Conservation (phyloP, 2,888 invertebrate genomes). For the Synergus laeviventris region DNA sequence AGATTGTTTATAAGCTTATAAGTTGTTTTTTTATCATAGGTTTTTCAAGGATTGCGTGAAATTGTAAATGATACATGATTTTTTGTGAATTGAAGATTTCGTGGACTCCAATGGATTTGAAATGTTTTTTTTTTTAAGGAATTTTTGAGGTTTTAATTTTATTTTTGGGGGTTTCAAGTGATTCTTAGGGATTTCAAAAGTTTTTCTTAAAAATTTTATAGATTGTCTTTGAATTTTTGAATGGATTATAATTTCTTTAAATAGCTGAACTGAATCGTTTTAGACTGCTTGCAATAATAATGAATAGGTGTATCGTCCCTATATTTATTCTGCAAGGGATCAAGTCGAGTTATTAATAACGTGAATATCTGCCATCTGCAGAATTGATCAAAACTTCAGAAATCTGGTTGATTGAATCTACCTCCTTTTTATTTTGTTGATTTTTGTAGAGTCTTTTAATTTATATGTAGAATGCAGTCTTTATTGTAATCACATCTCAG, state of each 20-base stretch:
- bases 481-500: background rate
- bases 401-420: background rate
- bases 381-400: background rate
- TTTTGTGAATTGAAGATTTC: too few species aligned
- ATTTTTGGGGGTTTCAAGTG: too few species aligned
- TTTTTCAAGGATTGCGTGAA: too few species aligned
- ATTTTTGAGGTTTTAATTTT: too few species aligned
- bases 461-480: background rate
- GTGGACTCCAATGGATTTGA: too few species aligned
- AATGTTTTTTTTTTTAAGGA: too few species aligned
- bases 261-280: slow-evolving; percentile 4
- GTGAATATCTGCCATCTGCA: background rate
- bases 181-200: too few species aligned
- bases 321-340: background rate
- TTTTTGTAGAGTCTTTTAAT: background rate
- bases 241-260: slow-evolving; percentile 38
- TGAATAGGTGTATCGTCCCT: background rate
- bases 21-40: too few species aligned
- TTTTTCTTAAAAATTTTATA: too few species aligned
- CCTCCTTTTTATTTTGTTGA: background rate
- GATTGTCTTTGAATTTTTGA: too few species aligned
- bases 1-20: too few species aligned
- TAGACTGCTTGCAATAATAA: background rate
- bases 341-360: background rate
- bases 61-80: too few species aligned